Base-by-base conservation (phyloP, 30 jellyfish, hydroid and myxozoan genomes). In the Sanderia malayensis region DNA sequence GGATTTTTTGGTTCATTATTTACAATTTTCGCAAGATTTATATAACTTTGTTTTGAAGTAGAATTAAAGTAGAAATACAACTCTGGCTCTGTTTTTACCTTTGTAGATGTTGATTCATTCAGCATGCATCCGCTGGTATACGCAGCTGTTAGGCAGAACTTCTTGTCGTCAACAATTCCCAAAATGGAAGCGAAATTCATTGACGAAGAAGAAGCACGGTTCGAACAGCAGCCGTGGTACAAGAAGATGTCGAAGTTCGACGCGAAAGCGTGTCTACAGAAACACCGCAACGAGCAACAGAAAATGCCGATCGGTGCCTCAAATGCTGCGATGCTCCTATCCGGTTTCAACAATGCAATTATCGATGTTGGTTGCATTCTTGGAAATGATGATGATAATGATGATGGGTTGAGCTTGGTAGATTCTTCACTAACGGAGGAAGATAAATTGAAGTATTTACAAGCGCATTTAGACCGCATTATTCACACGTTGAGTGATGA, bases 81-180 rank as follows among this genome's bases (percentile, higher is more conserved):
- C n/a, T n/a, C n/a, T n/a, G n/a, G n/a, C 4, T 52, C 29, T 68
- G 32, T 74, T 47, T 61, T 45, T 68, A 0, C 31, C 24, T 49
- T 46, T 53, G 61, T 67, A 93, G 99, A 78, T 62, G 89, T 74
- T 25, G 86, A 93, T 21, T 49, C 94, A 0, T 64, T 86, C 58
- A 26, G 80, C 21, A 62, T 93, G 92, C 99, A 93, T 70, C 99
- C 99, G 24, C 71, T 85, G n/a, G 86, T 93, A n/a, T 93, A 93
- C 52, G 89, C 89, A 17, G 99, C 74, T 7, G 91, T 85, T 1
- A 81, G 99, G 20, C 99, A 93, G 41, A 90, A 86, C 33, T 85
- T 79, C 81, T 79, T 86, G 46, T 64, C 96, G 4, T 71, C 68
- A 0, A 47, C 96, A 1, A 82, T 81, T 8, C 76, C 82, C 11